A percentile compares a stretch with the other conserved stretches of the same genome.
phyloP scores from a whole-genome alignment of 2,888 invertebrate species.

The Hecatera dysodea region DNA sequence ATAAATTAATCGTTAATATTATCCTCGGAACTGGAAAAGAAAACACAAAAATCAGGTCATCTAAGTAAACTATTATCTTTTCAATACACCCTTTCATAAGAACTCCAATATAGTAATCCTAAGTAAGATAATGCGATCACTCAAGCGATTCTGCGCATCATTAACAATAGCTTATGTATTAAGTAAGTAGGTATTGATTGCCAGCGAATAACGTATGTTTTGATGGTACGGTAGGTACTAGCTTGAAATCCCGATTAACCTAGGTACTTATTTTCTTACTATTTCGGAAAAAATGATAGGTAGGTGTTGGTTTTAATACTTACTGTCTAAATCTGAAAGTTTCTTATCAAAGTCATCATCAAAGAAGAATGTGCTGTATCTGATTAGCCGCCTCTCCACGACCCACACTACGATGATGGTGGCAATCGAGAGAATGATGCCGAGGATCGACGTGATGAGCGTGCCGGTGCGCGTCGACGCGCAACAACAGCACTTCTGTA shows the following conservation, averaged over 20 bases:
- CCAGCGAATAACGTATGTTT: too few relatives aligned
- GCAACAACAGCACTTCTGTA: constrained; percentile 93
- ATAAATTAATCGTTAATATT: constrained; percentile 94
- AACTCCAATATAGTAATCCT: constrained; percentile 10
- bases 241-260: too few relatives aligned
- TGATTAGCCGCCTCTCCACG: constrained; percentile 90
- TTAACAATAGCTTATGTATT: constrained; percentile 4
- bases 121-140: constrained; percentile 7
- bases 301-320: constrained; percentile 67
- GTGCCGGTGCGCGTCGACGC: constrained; percentile 94
- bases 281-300: background rate
- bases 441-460: constrained; percentile 93
- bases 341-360: constrained; percentile 90
- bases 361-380: constrained; percentile 95
- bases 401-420: constrained; percentile 93
- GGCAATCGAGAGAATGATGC: constrained; percentile 93
- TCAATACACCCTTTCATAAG: background rate
- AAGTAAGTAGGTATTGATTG: constrained; percentile 2
- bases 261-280: too few relatives aligned
- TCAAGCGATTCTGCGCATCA: background rate
- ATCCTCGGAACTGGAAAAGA: constrained; percentile 93
- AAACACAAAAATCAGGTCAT: constrained; percentile 23
- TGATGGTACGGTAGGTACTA: too few relatives aligned
- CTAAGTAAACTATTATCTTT: background rate
- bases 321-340: constrained; percentile 92